Conservation (phyloP, 1,140 invertebrate species). For the Wiebesia pumilae region DNA sequence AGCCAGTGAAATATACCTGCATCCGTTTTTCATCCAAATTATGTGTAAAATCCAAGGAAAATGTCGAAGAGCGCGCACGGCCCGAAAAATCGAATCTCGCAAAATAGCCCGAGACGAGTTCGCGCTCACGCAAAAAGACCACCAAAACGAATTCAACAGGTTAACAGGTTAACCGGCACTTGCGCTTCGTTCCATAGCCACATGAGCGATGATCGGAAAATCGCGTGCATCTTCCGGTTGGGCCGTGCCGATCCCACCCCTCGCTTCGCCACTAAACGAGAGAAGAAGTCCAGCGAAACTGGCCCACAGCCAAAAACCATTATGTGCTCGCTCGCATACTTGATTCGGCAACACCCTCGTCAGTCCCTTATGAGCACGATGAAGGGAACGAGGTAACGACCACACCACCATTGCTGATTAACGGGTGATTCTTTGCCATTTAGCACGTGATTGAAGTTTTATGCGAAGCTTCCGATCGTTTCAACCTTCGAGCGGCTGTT, state of each 20-base stretch:
- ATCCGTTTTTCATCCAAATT: background rate
- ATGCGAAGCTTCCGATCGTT: background rate
- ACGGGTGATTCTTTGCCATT: background rate
- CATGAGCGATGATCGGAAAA: background rate
- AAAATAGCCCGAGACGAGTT: too few relatives aligned
- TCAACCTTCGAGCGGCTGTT: background rate
- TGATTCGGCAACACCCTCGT: background rate
- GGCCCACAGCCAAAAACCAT: conserved; percentile 59
- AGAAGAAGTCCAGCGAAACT: conserved; percentile 44
- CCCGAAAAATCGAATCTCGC: background rate
- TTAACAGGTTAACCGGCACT: conserved; percentile 30
- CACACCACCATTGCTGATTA: background rate
- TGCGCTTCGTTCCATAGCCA: background rate
- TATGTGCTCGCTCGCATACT: background rate
- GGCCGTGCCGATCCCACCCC: background rate
- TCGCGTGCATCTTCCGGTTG: background rate
- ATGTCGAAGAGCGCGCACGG: background rate
- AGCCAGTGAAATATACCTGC: background rate
- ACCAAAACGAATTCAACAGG: background rate
- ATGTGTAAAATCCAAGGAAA: background rate
- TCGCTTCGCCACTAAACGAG: conserved; percentile 10
- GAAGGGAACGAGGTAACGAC: background rate
- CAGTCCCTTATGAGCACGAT: background rate
- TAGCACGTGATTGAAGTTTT: background rate
- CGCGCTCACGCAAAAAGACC: too few relatives aligned